phyloP scores from a whole-genome alignment of 2,113 vertebrate genomes.

The Sciurus niger region DNA sequence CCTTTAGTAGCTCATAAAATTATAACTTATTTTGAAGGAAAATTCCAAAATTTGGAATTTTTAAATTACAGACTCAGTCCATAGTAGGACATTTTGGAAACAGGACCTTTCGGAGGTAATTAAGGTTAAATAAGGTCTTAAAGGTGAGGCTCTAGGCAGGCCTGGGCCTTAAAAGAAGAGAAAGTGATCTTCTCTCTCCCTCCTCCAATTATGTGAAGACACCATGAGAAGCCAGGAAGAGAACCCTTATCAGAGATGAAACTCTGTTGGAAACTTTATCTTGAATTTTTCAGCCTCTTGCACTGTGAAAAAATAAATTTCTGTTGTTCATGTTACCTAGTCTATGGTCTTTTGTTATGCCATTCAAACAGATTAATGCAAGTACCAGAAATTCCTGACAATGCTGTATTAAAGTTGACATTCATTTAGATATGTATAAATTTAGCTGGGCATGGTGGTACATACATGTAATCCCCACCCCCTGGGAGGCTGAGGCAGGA shows the following conservation, averaged over 20 bases:
- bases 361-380: constrained; percentile 4
- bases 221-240: neutral
- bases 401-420: constrained; percentile 24
- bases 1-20: constrained; percentile 36
- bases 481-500: too few relatives aligned
- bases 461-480: too few relatives aligned
- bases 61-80: neutral
- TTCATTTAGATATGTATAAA: neutral
- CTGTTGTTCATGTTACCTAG: constrained; percentile 16
- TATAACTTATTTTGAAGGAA: constrained; percentile 36
- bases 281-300: neutral
- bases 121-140: constrained; percentile 34
- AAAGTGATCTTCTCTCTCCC: neutral
- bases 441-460: too few relatives aligned
- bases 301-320: constrained; percentile 41
- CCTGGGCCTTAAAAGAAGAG: neutral
- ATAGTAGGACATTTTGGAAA: neutral
- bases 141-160: neutral
- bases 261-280: neutral
- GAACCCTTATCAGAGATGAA: constrained; percentile 37
- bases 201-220: neutral
- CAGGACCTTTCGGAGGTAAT: neutral
- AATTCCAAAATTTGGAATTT: constrained; percentile 20
- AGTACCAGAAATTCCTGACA: constrained; percentile 8
- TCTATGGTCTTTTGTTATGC: neutral